Conservation (phyloP, 2,797 vertebrate species). For the Helostoma temminkii region DNA sequence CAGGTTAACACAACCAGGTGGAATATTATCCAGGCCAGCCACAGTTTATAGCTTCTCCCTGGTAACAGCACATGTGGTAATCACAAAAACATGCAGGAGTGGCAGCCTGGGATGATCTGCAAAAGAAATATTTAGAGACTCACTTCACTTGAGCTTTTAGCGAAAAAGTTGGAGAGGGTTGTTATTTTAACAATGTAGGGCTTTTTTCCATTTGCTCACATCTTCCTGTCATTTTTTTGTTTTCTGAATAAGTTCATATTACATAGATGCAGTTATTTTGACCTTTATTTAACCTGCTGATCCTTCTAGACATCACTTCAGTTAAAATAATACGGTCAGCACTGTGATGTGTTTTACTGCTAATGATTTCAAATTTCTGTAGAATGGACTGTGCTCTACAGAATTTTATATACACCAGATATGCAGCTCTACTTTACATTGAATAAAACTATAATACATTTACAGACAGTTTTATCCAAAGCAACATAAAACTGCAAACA, state of each 20-base stretch:
- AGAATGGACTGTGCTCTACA: too few species aligned
- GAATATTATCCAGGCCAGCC: conserved; percentile 56
- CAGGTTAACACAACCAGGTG: conserved; percentile 66
- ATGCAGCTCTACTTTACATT: too few species aligned
- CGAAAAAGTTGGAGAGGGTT: neutral
- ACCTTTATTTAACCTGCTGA: neutral
- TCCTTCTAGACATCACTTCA: too few species aligned
- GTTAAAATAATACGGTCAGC: too few species aligned
- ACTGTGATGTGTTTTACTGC: too few species aligned
- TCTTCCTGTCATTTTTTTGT: neutral
- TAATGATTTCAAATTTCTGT: too few species aligned
- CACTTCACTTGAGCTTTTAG: neutral
- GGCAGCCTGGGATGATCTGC: conserved; percentile 35
- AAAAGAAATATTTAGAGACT: conserved; percentile 13
- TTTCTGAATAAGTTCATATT: neutral
- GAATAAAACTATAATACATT: too few species aligned
- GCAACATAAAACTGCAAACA: too few species aligned
- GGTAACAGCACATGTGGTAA: conserved; percentile 66
- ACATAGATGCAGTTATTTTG: neutral
- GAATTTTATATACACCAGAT: too few species aligned
- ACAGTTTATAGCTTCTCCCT: conserved; percentile 63
- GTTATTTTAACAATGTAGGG: neutral
- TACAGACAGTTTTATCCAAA: too few species aligned
- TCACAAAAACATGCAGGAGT: conserved; percentile 56
- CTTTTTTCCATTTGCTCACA: neutral